Evolutionary conservation across 2,797 vertebrate genomes (phyloP).

Genomic region (Karalla daura): DNA sequence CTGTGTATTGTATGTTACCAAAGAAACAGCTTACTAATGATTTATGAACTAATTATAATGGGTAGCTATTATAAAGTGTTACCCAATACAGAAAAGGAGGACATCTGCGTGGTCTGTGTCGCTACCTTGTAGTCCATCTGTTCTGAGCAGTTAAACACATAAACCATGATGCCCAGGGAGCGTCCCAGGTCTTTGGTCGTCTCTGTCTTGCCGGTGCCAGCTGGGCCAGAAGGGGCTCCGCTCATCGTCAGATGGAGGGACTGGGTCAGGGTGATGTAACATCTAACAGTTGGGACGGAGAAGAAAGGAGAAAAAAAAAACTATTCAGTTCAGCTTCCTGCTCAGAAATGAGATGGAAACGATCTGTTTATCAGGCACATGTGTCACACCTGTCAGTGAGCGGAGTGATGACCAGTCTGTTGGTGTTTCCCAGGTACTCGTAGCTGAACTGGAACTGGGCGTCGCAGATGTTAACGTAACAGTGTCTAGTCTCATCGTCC

Average conservation of each 20-base stretch:
- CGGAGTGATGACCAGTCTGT: slow-evolving; percentile 87
- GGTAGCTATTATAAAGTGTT: no score
- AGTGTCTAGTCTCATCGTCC: slow-evolving; percentile 83
- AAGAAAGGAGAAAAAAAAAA: neutral
- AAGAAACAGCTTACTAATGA: no score
- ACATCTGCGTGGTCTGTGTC: neutral
- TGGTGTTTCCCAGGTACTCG: slow-evolving; percentile 88
- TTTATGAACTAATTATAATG: no score
- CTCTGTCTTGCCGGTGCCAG: slow-evolving; percentile 85
- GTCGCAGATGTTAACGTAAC: slow-evolving; percentile 87
- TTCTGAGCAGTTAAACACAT: slow-evolving; percentile 88
- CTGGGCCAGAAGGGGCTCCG: slow-evolving; percentile 81
- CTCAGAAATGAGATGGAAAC: no score
- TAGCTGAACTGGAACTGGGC: slow-evolving; percentile 89
- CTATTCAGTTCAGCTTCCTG: neutral
- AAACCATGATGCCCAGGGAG: slow-evolving; percentile 86
- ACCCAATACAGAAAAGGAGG: neutral
- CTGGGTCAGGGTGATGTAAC: slow-evolving; percentile 84
- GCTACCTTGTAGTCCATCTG: slow-evolving; percentile 88
- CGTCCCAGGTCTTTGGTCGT: slow-evolving; percentile 87
- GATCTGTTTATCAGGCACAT: no score
- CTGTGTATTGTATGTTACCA: no score
- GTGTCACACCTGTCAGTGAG: slow-evolving; percentile 88
- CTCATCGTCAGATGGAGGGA: slow-evolving; percentile 82
- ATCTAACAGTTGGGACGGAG: slow-evolving; percentile 63